A percentile compares a stretch with the other conserved stretches of the same genome.
phyloP scores from a whole-genome alignment of 2,113 vertebrate genomes.

The Anguilla rostrata region DNA sequence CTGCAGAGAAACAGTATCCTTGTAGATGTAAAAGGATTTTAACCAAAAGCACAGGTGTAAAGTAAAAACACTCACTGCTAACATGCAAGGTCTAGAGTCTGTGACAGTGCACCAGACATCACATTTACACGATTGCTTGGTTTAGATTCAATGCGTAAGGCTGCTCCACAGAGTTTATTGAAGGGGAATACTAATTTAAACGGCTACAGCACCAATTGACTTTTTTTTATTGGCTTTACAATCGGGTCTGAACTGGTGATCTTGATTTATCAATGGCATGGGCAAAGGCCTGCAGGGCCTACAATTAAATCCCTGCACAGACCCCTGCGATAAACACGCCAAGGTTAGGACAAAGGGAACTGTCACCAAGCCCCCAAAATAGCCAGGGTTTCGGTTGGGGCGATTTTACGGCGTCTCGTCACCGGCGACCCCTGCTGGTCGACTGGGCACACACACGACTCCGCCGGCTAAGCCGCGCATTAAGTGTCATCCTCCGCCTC shows the following conservation, averaged over 20 bases:
- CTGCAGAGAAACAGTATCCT: too few species aligned
- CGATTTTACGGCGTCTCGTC: too few species aligned
- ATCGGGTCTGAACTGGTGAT: background rate
- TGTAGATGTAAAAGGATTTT: background rate
- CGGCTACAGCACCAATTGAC: background rate
- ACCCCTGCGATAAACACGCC: background rate
- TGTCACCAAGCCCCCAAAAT: background rate
- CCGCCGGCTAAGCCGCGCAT: too few species aligned
- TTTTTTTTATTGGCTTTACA: background rate
- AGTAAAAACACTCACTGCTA: background rate
- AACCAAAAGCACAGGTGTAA: background rate
- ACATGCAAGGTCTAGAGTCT: background rate
- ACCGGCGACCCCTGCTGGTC: too few species aligned
- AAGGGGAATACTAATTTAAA: background rate
- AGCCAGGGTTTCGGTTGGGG: too few species aligned
- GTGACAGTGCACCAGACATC: background rate
- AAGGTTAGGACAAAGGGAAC: background rate
- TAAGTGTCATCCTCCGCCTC: too few species aligned
- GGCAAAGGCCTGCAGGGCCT: background rate
- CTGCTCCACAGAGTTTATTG: background rate
- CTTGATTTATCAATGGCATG: background rate
- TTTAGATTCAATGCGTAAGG: background rate
- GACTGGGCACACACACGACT: too few species aligned
- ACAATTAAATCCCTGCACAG: background rate
- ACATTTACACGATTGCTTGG: background rate